phyloP scores from a whole-genome alignment of 2,797 vertebrate species.

The Catostomus latipinnis region DNA sequence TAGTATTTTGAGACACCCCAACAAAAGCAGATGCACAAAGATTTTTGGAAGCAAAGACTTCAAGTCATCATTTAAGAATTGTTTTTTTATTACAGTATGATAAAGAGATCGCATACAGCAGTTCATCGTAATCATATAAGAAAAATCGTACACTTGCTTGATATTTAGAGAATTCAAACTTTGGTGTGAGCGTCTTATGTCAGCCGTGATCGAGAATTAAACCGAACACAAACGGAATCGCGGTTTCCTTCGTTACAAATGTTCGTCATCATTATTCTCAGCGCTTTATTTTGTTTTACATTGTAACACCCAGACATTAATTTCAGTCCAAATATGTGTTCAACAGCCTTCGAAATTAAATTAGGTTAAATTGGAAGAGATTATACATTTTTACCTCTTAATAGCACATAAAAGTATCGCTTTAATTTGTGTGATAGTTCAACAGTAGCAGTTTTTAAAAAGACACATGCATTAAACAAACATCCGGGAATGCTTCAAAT shows the following conservation, averaged over 20 bases:
- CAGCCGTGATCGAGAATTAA: slow-evolving; percentile 26
- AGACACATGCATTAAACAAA: not conserved
- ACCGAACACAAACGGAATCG: slow-evolving; percentile 15
- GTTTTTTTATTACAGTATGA: slow-evolving; percentile 48
- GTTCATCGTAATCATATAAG: slow-evolving; percentile 37
- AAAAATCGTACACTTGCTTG: slow-evolving; percentile 34
- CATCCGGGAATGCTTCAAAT: not conserved
- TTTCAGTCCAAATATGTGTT: not conserved
- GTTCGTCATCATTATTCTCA: slow-evolving; percentile 16
- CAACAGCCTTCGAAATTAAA: slow-evolving; percentile 52
- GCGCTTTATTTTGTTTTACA: slow-evolving; percentile 20
- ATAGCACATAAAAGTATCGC: not conserved
- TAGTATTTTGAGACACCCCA: no score
- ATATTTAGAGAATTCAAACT: slow-evolving; percentile 39
- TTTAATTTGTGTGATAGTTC: no score
- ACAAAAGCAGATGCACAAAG: not conserved
- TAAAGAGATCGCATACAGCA: slow-evolving; percentile 39
- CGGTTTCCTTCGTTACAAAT: slow-evolving; percentile 28
- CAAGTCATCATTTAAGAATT: slow-evolving; percentile 48
- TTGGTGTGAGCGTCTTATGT: slow-evolving; percentile 49
- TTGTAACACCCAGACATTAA: not conserved
- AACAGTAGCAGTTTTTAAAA: no score
- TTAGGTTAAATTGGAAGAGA: not conserved
- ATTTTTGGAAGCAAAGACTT: slow-evolving; percentile 24
- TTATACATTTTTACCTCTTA: not conserved